Base-by-base conservation (phyloP, 2,888 invertebrate species). In the Rotaria magnacalcarata region DNA sequence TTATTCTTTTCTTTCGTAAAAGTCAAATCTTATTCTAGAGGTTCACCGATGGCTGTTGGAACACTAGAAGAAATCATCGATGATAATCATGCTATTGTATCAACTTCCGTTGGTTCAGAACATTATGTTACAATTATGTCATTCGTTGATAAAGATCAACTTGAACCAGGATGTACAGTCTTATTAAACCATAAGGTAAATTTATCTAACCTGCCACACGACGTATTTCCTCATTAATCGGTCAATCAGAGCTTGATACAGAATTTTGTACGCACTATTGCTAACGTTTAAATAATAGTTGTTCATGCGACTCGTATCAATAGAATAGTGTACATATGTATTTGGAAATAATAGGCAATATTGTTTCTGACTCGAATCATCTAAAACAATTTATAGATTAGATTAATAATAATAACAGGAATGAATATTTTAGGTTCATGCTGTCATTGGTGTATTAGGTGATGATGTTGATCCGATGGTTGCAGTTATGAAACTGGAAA, bases 401-500 rank as follows among this genome's bases (percentile, higher is more conserved):
- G 34, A 34, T 34, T 34, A 34, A 34, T 34, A 34, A 34, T 34
- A 34, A 34, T 34, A 34, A 34, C 34, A 50, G 50, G 0, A 14
- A 6, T 7, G 16, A 16, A 47, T 80, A 3, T n/a, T 47, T 47
- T 80, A 80, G 80, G 80, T 80, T 47, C 97, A 99, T 92, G 97
- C 97, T 84, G 97, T 99, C 27, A 97, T 99, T 52, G 98, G 99
- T 86, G 97, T 98, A 0, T 92, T 98, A n/a, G 95, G 96, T 47
- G 99, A 99, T 92, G 98, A 99, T 90, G 98, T 97, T 21, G 99
- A 99, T 92, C 99, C 99, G 7, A 99, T 99, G 98, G 99, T 99
- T 5, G 98, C 97, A 21, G 99, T 99, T 3, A 99, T 99, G 99
- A 99, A 99, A 91, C 92, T 99, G 84, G 99, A 99, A 90, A 99